Evolutionary conservation across 1,140 invertebrate genomes (phyloP), one percentile per base, ranked within the genome.

Genomic region (Nautilus pompilius): DNA sequence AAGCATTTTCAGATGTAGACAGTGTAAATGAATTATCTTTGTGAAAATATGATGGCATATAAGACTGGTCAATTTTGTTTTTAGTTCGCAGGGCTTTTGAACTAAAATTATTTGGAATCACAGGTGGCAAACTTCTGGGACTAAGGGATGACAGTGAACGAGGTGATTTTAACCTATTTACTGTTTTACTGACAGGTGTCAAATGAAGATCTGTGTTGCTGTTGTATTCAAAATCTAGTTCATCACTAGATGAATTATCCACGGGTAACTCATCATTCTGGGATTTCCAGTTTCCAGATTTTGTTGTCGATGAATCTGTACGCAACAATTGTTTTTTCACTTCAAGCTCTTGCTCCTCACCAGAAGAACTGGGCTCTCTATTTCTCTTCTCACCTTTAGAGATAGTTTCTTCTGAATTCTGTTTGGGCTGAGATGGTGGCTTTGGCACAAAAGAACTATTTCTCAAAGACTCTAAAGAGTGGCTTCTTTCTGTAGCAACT

Each of bases 371-470:
- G 15, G 69, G 30, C 28, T 76, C 77, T 33, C 67, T 59, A 56
- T 69, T 74, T 13, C 68, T 49, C 45, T 75, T 76, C 51, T 79
- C 74, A 26, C 68, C 69, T 65, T 74, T 77, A 58, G 46, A 57
- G 49, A 32, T n/a, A 65, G 22, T 49, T 69, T 56, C 58, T 63
- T 24, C 62, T 56, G 8, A 65, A 63, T 34, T 66, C 69, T 49
- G 68, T n/a, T n/a, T 67, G 30, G 75, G 77, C 6, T 74, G 77
- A 8, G 65, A 55, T 36, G 77, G 77, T 8, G 77, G 77, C 63
- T 75, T 76, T 22, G 75, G 77, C 6, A 70, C 29, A 72, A 76
- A 77, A 10, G 69, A 69, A 54, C 68, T 68, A 66, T 70, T 72
- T 58, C 67, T 71, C 33, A 73, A 41, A 29, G 73, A 74, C 61